These are phyloP conservation scores for Theristicus caerulescens DNA, from an alignment of 2,113 vertebrate species.

Conservation along the genomic window DNA sequence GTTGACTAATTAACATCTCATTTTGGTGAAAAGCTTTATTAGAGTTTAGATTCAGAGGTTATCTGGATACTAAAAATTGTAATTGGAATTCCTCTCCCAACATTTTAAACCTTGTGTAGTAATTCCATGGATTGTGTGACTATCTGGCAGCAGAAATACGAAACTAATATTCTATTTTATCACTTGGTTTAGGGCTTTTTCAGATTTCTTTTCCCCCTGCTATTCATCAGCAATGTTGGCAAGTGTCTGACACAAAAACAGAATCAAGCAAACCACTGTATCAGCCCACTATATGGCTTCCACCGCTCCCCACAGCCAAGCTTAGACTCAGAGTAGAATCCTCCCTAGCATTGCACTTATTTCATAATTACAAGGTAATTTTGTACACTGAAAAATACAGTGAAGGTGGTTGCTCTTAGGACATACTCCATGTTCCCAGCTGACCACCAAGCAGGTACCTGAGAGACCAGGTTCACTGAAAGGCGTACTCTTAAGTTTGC, in stretches of 20 bases:
- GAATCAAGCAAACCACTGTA: neutral
- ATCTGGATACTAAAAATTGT: neutral
- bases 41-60: neutral
- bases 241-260: neutral
- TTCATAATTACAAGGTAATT: neutral
- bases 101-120: neutral
- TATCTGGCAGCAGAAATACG: neutral
- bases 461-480: neutral
- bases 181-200: neutral
- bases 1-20: neutral
- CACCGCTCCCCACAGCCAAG: neutral
- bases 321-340: neutral
- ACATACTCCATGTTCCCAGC: neutral
- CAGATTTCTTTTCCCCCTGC: neutral
- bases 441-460: neutral
- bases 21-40: neutral
- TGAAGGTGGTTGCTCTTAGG: neutral
- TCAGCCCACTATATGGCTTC: neutral
- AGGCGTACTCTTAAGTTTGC: neutral
- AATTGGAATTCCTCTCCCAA: neutral
- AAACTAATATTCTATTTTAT: neutral
- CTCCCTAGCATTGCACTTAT: neutral
- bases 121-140: neutral
- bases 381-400: neutral
- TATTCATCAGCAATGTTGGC: neutral